These are phyloP conservation scores for Paedocypris micromegethes DNA, from an alignment of 2,797 vertebrate species.

Conservation along the genomic window DNA sequence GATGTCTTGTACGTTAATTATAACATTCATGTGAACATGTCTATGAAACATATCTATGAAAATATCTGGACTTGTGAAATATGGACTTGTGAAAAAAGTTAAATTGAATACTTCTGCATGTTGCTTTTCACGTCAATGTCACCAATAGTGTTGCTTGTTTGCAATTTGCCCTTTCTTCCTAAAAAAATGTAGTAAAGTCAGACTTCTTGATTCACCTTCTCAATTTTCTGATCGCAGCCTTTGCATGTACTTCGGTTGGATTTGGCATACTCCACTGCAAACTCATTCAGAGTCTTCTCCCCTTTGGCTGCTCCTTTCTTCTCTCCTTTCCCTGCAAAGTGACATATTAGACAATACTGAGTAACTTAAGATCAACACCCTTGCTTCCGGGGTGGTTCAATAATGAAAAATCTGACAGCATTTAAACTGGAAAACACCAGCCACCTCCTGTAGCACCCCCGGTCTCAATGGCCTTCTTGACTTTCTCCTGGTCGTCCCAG, in stretches of 20 bases:
- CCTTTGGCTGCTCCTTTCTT: conserved; percentile 73
- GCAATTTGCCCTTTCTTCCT: not conserved
- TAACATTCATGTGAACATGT: no score
- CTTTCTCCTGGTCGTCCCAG: conserved; percentile 95
- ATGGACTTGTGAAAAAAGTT: no score
- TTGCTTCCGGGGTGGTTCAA: not conserved
- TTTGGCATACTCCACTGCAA: conserved; percentile 93
- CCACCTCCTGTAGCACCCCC: conserved; percentile 73
- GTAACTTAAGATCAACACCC: not conserved
- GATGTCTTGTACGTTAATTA: no score
- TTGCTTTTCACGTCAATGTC: no score
- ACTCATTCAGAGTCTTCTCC: conserved; percentile 83
- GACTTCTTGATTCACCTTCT: conserved; percentile 74
- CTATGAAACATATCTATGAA: no score
- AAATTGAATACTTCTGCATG: no score
- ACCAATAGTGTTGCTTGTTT: no score
- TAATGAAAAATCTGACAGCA: not conserved
- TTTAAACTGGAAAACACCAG: not conserved
- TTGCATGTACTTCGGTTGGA: conserved; percentile 97
- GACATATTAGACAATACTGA: not conserved
- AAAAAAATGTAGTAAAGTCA: not conserved
- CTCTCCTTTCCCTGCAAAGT: conserved; percentile 72
- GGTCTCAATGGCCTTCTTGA: conserved; percentile 87
- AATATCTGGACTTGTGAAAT: no score
- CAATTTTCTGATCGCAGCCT: conserved; percentile 91